These are phyloP conservation scores for Corvus hawaiiensis DNA, from an alignment of 2,113 vertebrate species.

Conservation along the genomic window DNA sequence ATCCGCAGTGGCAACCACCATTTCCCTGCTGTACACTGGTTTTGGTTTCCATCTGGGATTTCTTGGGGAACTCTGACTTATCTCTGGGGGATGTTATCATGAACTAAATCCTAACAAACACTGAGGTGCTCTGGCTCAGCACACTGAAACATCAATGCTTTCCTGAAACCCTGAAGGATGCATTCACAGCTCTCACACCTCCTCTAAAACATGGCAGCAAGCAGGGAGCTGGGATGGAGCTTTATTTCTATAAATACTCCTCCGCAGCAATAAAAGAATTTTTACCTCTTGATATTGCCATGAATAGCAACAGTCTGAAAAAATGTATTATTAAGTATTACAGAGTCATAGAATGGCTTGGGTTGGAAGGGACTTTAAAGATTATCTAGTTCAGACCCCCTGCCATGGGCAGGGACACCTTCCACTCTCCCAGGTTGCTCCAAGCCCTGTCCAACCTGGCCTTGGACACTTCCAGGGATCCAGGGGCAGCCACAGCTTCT, in stretches of 20 bases:
- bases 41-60: not conserved
- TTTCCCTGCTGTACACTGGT: not conserved
- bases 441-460: accelerated
- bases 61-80: not conserved
- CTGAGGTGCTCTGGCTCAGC: slow-evolving; percentile 2
- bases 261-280: not conserved
- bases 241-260: not conserved
- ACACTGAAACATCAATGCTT: not conserved
- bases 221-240: not conserved
- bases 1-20: not conserved
- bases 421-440: accelerated
- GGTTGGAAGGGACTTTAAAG: not conserved
- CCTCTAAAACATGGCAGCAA: not conserved
- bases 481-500: not conserved
- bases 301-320: not conserved
- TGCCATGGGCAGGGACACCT: not conserved
- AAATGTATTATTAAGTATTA: not conserved
- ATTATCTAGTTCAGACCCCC: not conserved
- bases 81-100: not conserved
- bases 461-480: not conserved
- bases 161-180: not conserved
- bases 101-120: not conserved
- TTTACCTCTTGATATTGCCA: not conserved
- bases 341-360: not conserved
- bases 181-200: slow-evolving; percentile 26